A percentile compares a stretch with the other conserved stretches of the same genome.
Evolutionary conservation across 2,113 vertebrate genomes (phyloP).

Genomic region (human (Homo sapiens)): GRCh38 chr5:169393501-169394000

Average conservation of each 20-base stretch:
- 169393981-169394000: neutral
- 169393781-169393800: neutral
- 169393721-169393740: neutral
- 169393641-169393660: conserved; percentile 21
- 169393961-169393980: neutral
- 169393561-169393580: neutral
- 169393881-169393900: neutral
- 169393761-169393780: neutral
- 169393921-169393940: neutral
- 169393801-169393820: neutral
- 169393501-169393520: conserved; percentile 35
- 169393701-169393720: neutral
- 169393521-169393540: neutral
- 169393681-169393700: neutral
- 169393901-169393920: neutral
- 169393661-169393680: neutral
- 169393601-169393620: neutral
- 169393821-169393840: neutral
- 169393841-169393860: neutral
- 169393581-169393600: neutral
- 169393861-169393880: neutral
- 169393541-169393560: conserved; percentile 37
- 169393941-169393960: neutral
- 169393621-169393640: conserved; percentile 60
- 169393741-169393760: neutral